Percentiles rank a stretch among this genome's conserved stretches.
Conservation (phyloP, 2,888 invertebrate genomes). For the Drosophila subsilvestris region DNA sequence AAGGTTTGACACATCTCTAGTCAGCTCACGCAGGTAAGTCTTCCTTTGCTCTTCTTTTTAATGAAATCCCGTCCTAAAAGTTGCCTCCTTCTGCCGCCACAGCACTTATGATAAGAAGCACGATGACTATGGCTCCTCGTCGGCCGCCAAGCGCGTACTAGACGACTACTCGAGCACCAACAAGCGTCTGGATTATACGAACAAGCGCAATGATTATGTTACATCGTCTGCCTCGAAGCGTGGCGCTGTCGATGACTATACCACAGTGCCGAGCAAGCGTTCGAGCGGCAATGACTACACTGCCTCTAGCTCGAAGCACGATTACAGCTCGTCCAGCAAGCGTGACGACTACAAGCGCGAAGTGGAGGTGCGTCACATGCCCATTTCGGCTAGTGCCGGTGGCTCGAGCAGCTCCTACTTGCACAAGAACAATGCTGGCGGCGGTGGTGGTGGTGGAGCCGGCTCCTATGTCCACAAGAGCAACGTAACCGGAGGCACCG, state of each 20-base stretch:
- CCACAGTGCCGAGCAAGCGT: conserved; percentile 75
- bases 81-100: neutral
- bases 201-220: conserved; percentile 72
- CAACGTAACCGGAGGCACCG: conserved; percentile 54
- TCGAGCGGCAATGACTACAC: conserved; percentile 74
- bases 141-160: conserved; percentile 75
- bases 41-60: neutral
- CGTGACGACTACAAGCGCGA: conserved; percentile 83
- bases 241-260: conserved; percentile 76
- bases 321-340: conserved; percentile 73
- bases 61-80: neutral
- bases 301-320: conserved; percentile 75
- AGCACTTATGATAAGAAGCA: conserved; percentile 82
- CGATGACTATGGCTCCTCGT: conserved; percentile 81
- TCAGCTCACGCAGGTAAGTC: conserved; percentile 80
- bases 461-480: conserved; percentile 69
- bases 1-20: conserved; percentile 83
- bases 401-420: conserved; percentile 71
- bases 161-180: conserved; percentile 80
- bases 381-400: conserved; percentile 54
- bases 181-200: conserved; percentile 71
- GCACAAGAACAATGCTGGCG: conserved; percentile 61
- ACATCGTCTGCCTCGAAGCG: conserved; percentile 71
- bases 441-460: conserved; percentile 23
- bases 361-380: conserved; percentile 82